Base-by-base conservation (phyloP, 2,888 invertebrate species). In the Sesia apiformis region DNA sequence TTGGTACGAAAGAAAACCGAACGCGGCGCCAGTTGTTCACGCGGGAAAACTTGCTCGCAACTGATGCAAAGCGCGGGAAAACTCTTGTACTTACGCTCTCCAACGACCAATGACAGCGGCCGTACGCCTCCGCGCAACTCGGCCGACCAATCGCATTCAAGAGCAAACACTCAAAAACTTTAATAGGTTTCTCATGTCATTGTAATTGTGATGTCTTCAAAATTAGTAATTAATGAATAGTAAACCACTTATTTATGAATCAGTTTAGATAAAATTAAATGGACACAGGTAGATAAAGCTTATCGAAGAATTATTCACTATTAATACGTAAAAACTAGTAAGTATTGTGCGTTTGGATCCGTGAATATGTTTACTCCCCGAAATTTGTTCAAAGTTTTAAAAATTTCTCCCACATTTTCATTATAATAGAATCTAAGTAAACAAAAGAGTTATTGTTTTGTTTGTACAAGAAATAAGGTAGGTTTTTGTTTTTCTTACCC, bases 1-100 rank as follows among this genome's bases (percentile, higher is more conserved):
- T 46, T 46, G 8, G 8, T 23, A 46, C 46, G 46, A 46, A 46
- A n/a, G 4, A 6, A 8, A 46, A 7, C 4, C 23, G 23, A 8
- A 8, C 46, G 8, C 52, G 60, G 58, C 57, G 60, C 60, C 62
- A 59, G 66, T 64, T 61, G 52, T 60, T 58, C 68, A 63, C 82
- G 81, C 82, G 80, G 76, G 76, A 81, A 83, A 58, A 78, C 67
- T 77, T 73, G 58, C 62, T 59, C 63, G 56, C 71, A 76, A 88
- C 88, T 87, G 88, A 76, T 76, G 80, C 66, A 76, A 81, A 83
- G 64, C 84, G 78, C 88, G 88, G 78, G 71, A 85, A 86, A 86
- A 76, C 86, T 67, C 65, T 65, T 56, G 69, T 87, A 84, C 82
- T 88, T 88, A 88, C 84, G 75, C 61, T 56, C 53, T 52, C 53